These are phyloP conservation scores for Solenopsis fugax DNA, from an alignment of 1,140 invertebrate genomes.

Conservation along the genomic window DNA sequence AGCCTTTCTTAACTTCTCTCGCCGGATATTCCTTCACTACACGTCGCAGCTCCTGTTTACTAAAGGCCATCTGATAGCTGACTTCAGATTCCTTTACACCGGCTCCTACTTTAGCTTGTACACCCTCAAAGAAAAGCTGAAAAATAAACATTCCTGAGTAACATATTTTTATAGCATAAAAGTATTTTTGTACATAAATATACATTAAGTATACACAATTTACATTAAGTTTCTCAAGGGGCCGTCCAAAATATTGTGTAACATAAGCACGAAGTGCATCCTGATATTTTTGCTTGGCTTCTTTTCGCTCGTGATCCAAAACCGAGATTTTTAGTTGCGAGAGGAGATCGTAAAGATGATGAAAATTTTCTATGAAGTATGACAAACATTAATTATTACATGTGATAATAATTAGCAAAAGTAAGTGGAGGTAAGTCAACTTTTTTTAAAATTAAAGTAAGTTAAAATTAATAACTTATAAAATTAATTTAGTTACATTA, in stretches of 20 bases:
- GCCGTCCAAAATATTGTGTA: conserved; percentile 97
- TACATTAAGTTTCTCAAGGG: conserved; percentile 98
- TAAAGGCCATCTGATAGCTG: conserved; percentile 98
- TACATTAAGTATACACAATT: no score
- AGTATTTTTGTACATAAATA: no score
- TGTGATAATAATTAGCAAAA: no score
- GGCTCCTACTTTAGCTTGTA: conserved; percentile 95
- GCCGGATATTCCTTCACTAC: conserved; percentile 98
- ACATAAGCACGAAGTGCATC: conserved; percentile 97
- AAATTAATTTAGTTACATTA: no score
- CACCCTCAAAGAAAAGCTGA: conserved; percentile 97
- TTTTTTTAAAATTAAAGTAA: no score
- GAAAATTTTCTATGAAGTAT: conserved; percentile 95
- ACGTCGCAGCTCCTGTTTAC: conserved; percentile 98
- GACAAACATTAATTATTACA: conserved; percentile 39
- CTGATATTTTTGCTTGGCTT: conserved; percentile 96
- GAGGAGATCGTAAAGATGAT: conserved; percentile 95
- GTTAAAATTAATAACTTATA: no score
- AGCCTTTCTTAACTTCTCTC: conserved; percentile 97
- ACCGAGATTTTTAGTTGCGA: conserved; percentile 96
- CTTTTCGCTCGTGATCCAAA: conserved; percentile 95
- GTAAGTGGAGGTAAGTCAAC: no score
- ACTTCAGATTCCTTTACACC: conserved; percentile 99
- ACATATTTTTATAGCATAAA: background rate
- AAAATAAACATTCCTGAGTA: conserved; percentile 74